Evolutionary conservation across 2,113 vertebrate species (phyloP), one percentile per base, ranked within the genome.

Genomic region (Corythoichthys intestinalis): DNA sequence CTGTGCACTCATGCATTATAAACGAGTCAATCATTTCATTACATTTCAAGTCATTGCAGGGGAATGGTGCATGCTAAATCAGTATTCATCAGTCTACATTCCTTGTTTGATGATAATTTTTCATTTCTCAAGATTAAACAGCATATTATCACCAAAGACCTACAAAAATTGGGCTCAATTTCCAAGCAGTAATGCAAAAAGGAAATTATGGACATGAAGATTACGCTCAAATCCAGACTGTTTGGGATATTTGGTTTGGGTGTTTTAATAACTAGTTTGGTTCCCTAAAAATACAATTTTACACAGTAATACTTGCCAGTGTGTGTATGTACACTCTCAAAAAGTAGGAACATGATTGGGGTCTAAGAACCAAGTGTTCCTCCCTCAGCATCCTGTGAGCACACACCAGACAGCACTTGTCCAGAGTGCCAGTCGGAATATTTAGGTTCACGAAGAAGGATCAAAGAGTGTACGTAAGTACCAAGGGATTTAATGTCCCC

Each of bases 21-120:
- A 86, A 89, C 77, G 50, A 85, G 79, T 39, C 70, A 76, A 85
- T 88, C 80, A 82, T 85, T 87, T 81, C 86, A 85, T 83, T 88
- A 81, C 83, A 71, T 86, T 85, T 85, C 74, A 72, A 83, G 77
- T 81, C 82, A 82, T 69, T 85, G 83, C 79, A 41, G 81, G 74
- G 86, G 78, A 84, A 78, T 37, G 20, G 66, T 74, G 70, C 80
- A 66, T 73, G 72, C 82, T 77, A 74, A 78, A 84, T 86, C 80
- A 83, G 82, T 82, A 87, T 86, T 86, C 77, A 88, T 78, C 75
- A 76, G 50, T 78, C 73, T 71, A 80, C 81, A 83, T 80, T 85
- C 79, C 80, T 74, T 85, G 77, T 83, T 88, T 86, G 85, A 87
- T 87, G 86, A 84, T 87, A 72, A 86, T 87, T 87, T 83, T 73